Base-by-base conservation (phyloP, 2,797 vertebrate species). In the Arctocebus calabarensis region DNA sequence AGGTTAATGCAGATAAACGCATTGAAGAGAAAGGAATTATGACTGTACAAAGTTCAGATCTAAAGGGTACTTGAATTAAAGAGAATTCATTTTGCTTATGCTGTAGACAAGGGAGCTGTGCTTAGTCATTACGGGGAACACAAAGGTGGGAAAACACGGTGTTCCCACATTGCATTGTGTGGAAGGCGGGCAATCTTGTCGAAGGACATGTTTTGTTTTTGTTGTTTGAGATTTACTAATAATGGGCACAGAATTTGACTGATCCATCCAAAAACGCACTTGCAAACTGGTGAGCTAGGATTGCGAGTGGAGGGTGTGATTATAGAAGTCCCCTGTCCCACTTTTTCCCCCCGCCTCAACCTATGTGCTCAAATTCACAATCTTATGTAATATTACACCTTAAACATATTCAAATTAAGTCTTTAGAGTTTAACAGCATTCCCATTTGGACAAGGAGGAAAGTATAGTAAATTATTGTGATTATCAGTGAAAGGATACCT, bases 11-110 rank as follows among this genome's bases (percentile, higher is more conserved):
- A 70, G 61, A 61, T 45, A 85, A 82, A 84, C 27, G 71, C 32
- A n/a, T 68, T 87, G 75, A 84, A 84, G 70, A 89, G 79, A 70
- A 57, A 87, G n/a, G 27, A 91, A 82, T 82, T 79, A 52, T 40
- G 55, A 77, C 2, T 79, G 23, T 23, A 78, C 11, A 29, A 78
- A 77, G 45, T 86, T 91, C 19, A 14, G 23, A 71, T 79, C 64
- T 74, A 52, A 57, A 17, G 27, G 34, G 19, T 37, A 68, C 9
- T 83, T 62, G 86, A 45, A 81, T 83, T 55, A 12, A 82, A 64
- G 20, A 75, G n/a, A 81, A 77, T 74, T 59, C 62, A 57, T 52
- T 84, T 77, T 62, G n/a, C 3, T 40, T 34, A 75, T 79, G 16
- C 75, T 92, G 27, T 20, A 79, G 83, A 95, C 3, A 57, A 29